Evolutionary conservation across 2,888 invertebrate genomes (phyloP).

Genomic region (Lysandra bellargus): DNA sequence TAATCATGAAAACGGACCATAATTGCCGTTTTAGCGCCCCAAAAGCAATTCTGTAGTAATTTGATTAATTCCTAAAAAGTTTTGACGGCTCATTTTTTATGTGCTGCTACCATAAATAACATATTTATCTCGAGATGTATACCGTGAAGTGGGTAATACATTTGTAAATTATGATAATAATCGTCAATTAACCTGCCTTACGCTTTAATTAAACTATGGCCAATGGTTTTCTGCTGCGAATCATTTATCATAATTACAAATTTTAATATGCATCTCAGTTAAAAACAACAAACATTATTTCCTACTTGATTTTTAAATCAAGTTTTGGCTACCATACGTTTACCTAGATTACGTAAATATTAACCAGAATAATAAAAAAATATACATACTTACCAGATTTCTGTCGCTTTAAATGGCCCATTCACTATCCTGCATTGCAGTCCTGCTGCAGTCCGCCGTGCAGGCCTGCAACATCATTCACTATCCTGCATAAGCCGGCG

Average conservation of each 20-base stretch:
- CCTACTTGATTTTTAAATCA: not conserved
- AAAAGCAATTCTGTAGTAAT: conserved; percentile 6
- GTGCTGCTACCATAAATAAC: conserved; percentile 6
- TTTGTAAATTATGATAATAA: conserved; percentile 30
- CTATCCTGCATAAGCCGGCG: no score
- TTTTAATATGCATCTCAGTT: not conserved
- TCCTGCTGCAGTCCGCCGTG: no score
- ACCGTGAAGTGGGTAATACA: conserved; percentile 16
- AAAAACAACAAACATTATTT: not conserved
- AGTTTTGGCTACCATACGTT: not conserved
- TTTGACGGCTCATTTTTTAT: conserved; percentile 14
- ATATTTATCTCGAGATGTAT: conserved; percentile 23
- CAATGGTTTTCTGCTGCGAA: conserved; percentile 10
- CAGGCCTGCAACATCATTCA: no score
- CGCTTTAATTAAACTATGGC: conserved; percentile 21
- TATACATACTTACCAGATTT: not conserved
- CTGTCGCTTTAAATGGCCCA: no score
- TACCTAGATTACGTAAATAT: not conserved
- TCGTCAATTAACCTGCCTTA: conserved; percentile 16
- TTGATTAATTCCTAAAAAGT: conserved; percentile 16
- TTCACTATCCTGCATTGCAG: no score
- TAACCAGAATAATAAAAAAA: not conserved
- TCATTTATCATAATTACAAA: conserved; percentile 9
- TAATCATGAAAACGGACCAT: conserved; percentile 7
- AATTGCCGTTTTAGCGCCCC: conserved; percentile 25